Base-by-base conservation (phyloP, 2,888 invertebrate genomes). In the Drosophila tripunctata region DNA sequence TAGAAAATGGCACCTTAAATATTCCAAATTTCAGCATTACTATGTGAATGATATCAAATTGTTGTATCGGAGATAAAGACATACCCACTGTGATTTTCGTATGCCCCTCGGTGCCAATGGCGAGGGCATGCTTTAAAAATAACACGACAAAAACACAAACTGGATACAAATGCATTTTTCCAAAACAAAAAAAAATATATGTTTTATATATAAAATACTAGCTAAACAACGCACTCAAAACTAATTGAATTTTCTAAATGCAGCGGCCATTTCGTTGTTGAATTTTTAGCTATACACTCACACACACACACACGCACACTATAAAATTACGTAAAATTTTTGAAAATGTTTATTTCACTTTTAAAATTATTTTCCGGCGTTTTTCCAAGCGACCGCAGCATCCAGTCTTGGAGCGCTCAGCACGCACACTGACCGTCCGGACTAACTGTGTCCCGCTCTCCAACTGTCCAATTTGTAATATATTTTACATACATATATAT, bases 1-100 rank as follows among this genome's bases (percentile, higher is more conserved):
- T 94, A 92, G 78, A 94, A 93, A 70, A 93, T 90, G 17, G 89
- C 91, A 38, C 91, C 91, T 91, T 19, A 1, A 52, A 54, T 10
- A 12, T 8, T n/a, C n/a, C n/a, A 2, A 5, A 27, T 2, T 1
- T 48, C 15, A n/a, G 3, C 21, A 17, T 15, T 35, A 36, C 17
- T 12, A 24, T 3, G 14, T 7, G 6, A 3, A 22, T 15, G 5
- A 14, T 7, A 6, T 22, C 8, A 14, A 8, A 8, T 21, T 7
- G 19, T n/a, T 10, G 14, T 8, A n/a, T 44, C 21, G 10, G 40
- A 8, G 17, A 7, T 27, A 1, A 5, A 6, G 3, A 69, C 89
- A 22, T 87, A 89, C 89, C 89, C 66, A 89, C 89, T 72, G 78
- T 78, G 36, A 89, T 79, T 75, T 75, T 78, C 35, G 81, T 75